Evolutionary conservation across 2,113 vertebrate species (phyloP), one percentile per base, ranked within the genome.

Genomic region (Odontesthes bonariensis): DNA sequence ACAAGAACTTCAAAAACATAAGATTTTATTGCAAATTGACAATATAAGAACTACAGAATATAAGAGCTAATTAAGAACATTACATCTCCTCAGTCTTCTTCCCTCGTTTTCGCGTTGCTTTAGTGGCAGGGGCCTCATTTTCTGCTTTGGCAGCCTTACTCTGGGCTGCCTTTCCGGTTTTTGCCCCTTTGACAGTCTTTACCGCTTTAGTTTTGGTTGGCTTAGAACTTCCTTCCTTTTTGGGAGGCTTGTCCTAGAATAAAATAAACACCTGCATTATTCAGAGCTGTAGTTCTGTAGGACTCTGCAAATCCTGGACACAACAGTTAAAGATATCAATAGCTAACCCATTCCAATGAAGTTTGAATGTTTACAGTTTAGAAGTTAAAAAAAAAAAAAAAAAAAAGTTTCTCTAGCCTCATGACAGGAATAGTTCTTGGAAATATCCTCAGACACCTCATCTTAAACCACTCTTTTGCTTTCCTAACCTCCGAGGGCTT

Each of bases 211-310:
- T 47, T 64, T 90, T 82, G 1, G 54, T 52, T 3, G 73, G 1
- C 5, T 23, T 47, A 4, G 72, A 19, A 1, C 16, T 19, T 46
- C 0, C 68, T 2, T 77, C 33, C 22, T 68, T 86, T 78, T 78
- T 92, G 3, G 56, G 5, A 72, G 78, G 47, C 47, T 86, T 90
- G 5, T 84, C 82, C 91, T 93, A 49, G 31, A 58, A 69, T 0
- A 32, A 5, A 8, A 56, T 1, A 13, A 57, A 64, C 4, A 35
- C 8, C 5, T 35, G 35, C 8, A 35, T 35, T 35, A 35, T 8
- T 5, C 35, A 35, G 35, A 35, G 35, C 35, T 35, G 35, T 35
- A 35, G 35, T n/a, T n/a, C n/a, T n/a, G n/a, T n/a, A n/a, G n/a
- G n/a, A n/a, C n/a, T n/a, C n/a, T n/a, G n/a, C n/a, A n/a, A n/a